Percentiles rank a stretch among this genome's conserved stretches.
phyloP scores from a whole-genome alignment of 2,113 vertebrate genomes.

The Polypterus bichir region DNA sequence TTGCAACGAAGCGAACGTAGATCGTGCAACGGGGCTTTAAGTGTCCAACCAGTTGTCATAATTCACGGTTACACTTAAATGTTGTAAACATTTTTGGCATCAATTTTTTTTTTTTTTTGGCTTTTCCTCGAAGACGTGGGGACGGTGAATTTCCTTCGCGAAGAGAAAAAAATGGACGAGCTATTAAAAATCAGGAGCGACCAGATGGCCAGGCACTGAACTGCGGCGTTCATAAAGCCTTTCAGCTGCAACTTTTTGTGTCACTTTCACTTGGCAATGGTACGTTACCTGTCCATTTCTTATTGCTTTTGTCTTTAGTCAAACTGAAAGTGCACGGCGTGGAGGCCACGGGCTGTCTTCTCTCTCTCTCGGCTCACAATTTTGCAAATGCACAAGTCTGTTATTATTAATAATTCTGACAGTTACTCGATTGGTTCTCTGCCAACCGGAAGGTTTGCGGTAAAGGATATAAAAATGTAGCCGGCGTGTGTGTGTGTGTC shows the following conservation, averaged over 20 bases:
- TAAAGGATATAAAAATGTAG: conserved; percentile 15
- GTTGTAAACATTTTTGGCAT: too few species aligned
- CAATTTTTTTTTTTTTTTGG: conserved; percentile 3
- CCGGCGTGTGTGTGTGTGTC: too few species aligned
- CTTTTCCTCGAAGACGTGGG: conserved; percentile 29
- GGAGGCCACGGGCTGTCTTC: conserved; percentile 26
- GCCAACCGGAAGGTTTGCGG: conserved; percentile 20
- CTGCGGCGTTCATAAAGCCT: conserved; percentile 23
- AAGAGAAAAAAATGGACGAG: conserved; percentile 28
- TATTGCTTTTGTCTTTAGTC: conserved; percentile 25
- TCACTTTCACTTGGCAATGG: conserved; percentile 55
- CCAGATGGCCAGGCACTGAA: conserved; percentile 44
- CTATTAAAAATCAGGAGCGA: conserved; percentile 30
- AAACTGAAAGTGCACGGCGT: conserved; percentile 32
- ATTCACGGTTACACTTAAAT: too few species aligned
- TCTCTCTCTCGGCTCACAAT: conserved; percentile 6
- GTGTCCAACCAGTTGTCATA: too few species aligned
- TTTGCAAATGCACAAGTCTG: conserved; percentile 5
- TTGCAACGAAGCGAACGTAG: too few species aligned
- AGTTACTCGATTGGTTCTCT: conserved; percentile 20
- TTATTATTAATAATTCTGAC: conserved; percentile 16
- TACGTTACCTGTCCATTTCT: conserved; percentile 37
- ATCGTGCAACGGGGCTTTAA: too few species aligned
- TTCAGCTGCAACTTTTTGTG: conserved; percentile 38
- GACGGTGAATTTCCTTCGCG: conserved; percentile 30